Base-by-base conservation (phyloP, 2,797 vertebrate genomes). In the Girardinus metallicus region DNA sequence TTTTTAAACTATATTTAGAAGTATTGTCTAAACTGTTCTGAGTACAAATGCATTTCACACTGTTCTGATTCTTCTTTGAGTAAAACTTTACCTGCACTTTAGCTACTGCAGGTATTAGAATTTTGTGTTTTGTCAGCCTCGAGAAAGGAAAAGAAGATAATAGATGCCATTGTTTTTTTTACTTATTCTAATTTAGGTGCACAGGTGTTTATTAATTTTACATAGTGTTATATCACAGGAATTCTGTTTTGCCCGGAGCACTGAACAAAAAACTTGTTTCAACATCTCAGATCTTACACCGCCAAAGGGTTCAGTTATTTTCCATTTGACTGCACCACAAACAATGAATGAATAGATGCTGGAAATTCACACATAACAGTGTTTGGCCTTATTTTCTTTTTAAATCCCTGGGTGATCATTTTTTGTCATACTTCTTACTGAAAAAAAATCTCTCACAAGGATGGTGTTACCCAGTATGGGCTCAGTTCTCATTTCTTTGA, bases 171-270 rank as follows among this genome's bases (percentile, higher is more conserved):
- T 89, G 75, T 75, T 72, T 64, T 55, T 72, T 64, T 55, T 47
- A 75, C 60, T 80, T 78, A 78, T 41, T 85, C 76, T 70, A 60
- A 88, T 85, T 79, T 82, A 76, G 60, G 51, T 29, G 76, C 68
- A 72, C 36, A 82, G 76, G 80, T 86, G 78, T 82, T 87, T 82
- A 36, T 70, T 70, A 41, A 71, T 78, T 83, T 82, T 46, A 83
- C 73, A 11, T 79, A 76, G 26, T 47, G 70, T 85, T 78, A 82
- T 83, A 79, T 85, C 44, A 55, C 77, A 36, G 41, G 83, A 73
- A 43, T 76, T 15, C 46, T 36, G 41, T 86, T 82, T 79, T 26
- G 18, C 75, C 76, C 51, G 29, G n/a, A 79, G 75, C 64, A 77
- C n/a, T 34, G 55, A 81, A 70, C 11, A 64, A 34, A 41, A 86